A percentile compares a stretch with the other conserved stretches of the same genome.
These are phyloP conservation scores for Cyprinella venusta DNA, from an alignment of 2,797 vertebrate species.

Conservation along the genomic window DNA sequence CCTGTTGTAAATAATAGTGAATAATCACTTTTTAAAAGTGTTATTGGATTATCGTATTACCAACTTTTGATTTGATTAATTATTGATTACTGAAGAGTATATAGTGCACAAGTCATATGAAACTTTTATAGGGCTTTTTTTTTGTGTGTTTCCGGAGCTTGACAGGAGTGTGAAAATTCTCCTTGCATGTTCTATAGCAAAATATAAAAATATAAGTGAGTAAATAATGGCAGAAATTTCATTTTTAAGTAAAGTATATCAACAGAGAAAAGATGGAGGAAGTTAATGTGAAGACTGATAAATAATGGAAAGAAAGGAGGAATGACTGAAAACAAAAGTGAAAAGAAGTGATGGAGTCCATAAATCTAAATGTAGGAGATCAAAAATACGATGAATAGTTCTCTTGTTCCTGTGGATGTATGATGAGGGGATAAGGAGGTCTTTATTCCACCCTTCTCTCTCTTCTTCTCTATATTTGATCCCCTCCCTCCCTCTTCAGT, in stretches of 20 bases:
- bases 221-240: not conserved
- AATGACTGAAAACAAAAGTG: slow-evolving; percentile 4
- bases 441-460: slow-evolving; percentile 51
- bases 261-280: not conserved
- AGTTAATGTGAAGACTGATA: slow-evolving; percentile 31
- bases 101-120: no score
- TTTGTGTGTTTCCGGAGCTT: no score
- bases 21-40: no score
- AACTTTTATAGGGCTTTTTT: not conserved
- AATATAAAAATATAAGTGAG: slow-evolving; percentile 13
- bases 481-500: not conserved
- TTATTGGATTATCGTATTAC: no score
- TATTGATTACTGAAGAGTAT: no score
- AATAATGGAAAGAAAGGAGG: not conserved
- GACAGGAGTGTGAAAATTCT: not conserved
- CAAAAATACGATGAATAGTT: slow-evolving; percentile 44
- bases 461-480: not conserved
- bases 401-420: slow-evolving; percentile 49
- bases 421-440: slow-evolving; percentile 50
- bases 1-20: not conserved
- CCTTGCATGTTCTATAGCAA: not conserved
- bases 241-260: not conserved
- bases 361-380: slow-evolving; percentile 20
- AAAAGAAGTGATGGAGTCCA: slow-evolving; percentile 30
- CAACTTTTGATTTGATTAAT: no score